phyloP scores from a whole-genome alignment of 2,888 invertebrate genomes.

The Eupithecia abbreviata region DNA sequence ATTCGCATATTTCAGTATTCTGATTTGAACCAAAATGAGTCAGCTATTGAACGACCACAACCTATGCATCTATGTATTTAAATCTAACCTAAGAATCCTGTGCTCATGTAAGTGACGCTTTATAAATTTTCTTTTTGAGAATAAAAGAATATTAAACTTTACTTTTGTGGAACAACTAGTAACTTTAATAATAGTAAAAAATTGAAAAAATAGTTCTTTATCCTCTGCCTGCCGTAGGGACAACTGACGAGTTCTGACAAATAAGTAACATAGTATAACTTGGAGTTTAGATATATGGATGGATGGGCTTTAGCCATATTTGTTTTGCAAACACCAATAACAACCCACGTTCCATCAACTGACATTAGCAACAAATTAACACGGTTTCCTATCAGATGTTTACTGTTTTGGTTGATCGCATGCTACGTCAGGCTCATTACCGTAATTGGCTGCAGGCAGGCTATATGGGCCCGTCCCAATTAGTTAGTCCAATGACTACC shows the following conservation, averaged over 20 bases:
- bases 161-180: no score
- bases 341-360: background rate
- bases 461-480: constrained; percentile 20
- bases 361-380: constrained; percentile 3
- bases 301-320: background rate
- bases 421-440: constrained; percentile 22
- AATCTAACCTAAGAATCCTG: no score
- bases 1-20: no score
- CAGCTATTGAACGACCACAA: no score
- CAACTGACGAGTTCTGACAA: background rate
- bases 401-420: constrained; percentile 26
- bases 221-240: no score
- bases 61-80: no score
- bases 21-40: no score
- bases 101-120: no score
- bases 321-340: background rate
- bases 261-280: background rate
- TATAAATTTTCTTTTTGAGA: no score
- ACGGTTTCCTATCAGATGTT: constrained; percentile 13
- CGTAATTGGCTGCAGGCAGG: constrained; percentile 24
- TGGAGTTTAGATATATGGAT: background rate
- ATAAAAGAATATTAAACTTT: no score
- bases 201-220: no score
- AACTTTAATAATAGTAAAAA: no score
- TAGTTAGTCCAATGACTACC: constrained; percentile 15